These are phyloP conservation scores for Syndactyla subalaris DNA, from an alignment of 2,797 vertebrate genomes.

Conservation along the genomic window DNA sequence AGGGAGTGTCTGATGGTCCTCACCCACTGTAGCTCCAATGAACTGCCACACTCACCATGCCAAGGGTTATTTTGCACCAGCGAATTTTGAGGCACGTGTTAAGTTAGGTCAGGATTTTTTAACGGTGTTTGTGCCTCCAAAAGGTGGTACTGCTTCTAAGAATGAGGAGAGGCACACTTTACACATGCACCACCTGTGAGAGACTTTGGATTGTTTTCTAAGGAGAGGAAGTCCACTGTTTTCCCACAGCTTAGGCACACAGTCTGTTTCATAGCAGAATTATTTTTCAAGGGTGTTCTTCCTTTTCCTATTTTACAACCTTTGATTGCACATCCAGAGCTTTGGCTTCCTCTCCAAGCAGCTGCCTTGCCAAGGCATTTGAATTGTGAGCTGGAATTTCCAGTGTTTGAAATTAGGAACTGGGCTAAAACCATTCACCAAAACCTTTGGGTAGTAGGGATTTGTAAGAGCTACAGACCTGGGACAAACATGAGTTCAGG, in stretches of 20 bases:
- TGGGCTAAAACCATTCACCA: conserved; percentile 16
- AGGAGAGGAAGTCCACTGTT: neutral
- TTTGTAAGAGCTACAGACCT: neutral
- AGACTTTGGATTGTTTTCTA: neutral
- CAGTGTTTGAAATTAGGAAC: conserved; percentile 39
- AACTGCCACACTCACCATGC: neutral
- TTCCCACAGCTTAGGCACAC: conserved; percentile 20
- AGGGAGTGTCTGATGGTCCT: neutral
- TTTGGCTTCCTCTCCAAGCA: conserved; percentile 52
- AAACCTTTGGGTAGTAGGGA: neutral
- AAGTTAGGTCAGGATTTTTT: neutral
- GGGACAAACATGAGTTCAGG: neutral
- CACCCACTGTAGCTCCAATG: neutral
- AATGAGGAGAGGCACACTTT: neutral
- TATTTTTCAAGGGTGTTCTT: conserved; percentile 61
- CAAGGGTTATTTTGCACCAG: neutral
- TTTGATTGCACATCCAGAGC: conserved; percentile 57
- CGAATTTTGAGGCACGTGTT: neutral
- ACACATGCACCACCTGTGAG: neutral
- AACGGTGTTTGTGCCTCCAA: neutral
- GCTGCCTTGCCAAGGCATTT: conserved; percentile 45
- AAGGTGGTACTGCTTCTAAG: neutral
- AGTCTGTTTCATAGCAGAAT: neutral
- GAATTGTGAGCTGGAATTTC: conserved; percentile 63
- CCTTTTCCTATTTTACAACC: conserved; percentile 50